Evolutionary conservation across 2,797 vertebrate species (phyloP), one percentile per base, ranked within the genome.

Genomic region (Clamator glandarius): DNA sequence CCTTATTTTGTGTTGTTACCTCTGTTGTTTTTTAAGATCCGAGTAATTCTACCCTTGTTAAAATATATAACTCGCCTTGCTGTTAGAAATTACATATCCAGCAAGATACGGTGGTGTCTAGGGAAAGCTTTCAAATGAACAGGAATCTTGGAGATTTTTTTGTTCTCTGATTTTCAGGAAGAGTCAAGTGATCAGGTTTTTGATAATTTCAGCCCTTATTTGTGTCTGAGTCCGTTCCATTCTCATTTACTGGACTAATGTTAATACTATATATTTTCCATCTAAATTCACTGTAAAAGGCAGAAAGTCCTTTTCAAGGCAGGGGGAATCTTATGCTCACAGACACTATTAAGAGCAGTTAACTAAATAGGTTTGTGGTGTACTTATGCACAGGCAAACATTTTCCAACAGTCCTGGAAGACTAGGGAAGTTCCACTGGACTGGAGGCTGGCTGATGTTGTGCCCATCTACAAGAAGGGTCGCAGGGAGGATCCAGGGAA

Each of bases 271-370:
- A 16, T 57, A 44, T 89, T 92, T 89, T 89, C 41, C 76, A 75
- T 41, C 64, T 63, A 67, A 92, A 84, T 95, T 87, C 55, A 82
- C 28, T n/a, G 79, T 84, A 69, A 63, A 70, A 80, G 42, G 21
- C 54, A 62, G 8, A 62, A 91, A 54, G 24, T 42, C 64, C 24
- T 85, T 75, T 78, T 23, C 25, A 73, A 62, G 31, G 44, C 58
- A 58, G 29, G 15, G 18, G 25, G 15, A 63, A 79, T 59, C 7
- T 76, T 81, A 9, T 0, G 17, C 54, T 24, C 11, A 10, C 11
- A 51, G 17, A 33, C 7, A 41, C 12, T 54, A 25, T 46, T 61
- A 64, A 77, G 12, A 73, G 36, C 23, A 31, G 11, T 81, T 72
- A 75, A 83, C 12, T 48, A 61, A 80, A 39, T 68, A 36, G 0